Percentiles rank a stretch among this genome's conserved stretches.
These are phyloP conservation scores for Spea hammondii DNA, from an alignment of 2,797 vertebrate genomes.

Conservation along the genomic window DNA sequence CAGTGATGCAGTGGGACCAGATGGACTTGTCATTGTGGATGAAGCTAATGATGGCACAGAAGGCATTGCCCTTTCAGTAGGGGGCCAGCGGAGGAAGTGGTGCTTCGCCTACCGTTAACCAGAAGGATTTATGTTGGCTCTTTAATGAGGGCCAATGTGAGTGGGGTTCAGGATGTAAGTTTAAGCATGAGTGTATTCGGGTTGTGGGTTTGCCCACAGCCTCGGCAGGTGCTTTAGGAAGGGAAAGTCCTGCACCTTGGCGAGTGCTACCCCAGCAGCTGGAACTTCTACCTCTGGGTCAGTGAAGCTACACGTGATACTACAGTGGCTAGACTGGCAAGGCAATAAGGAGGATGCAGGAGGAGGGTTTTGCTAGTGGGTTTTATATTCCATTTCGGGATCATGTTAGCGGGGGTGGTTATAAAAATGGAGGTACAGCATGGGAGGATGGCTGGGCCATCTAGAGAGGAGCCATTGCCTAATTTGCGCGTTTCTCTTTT, in stretches of 20 bases:
- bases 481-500: too few relatives aligned
- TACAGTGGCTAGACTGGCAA: not conserved
- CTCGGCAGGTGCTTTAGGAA: not conserved
- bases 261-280: too few relatives aligned
- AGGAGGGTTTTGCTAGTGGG: not conserved
- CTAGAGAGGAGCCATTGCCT: too few relatives aligned
- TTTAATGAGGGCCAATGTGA: not conserved
- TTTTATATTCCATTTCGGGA: not conserved
- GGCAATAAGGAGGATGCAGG: not conserved
- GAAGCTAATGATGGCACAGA: not conserved
- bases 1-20: not conserved
- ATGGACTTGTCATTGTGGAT: not conserved
- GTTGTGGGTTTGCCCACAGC: not conserved
- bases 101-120: too few relatives aligned
- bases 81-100: too few relatives aligned
- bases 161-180: not conserved
- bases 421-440: too few relatives aligned
- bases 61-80: not conserved
- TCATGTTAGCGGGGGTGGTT: too few relatives aligned
- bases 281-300: not conserved
- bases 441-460: too few relatives aligned
- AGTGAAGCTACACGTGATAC: not conserved
- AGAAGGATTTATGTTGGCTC: not conserved
- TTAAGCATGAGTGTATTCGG: not conserved
- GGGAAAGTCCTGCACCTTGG: not conserved